A percentile compares a stretch with the other conserved stretches of the same genome.
Conservation (phyloP, 2,888 invertebrate species). For the Eumacrocentrus americanus region DNA sequence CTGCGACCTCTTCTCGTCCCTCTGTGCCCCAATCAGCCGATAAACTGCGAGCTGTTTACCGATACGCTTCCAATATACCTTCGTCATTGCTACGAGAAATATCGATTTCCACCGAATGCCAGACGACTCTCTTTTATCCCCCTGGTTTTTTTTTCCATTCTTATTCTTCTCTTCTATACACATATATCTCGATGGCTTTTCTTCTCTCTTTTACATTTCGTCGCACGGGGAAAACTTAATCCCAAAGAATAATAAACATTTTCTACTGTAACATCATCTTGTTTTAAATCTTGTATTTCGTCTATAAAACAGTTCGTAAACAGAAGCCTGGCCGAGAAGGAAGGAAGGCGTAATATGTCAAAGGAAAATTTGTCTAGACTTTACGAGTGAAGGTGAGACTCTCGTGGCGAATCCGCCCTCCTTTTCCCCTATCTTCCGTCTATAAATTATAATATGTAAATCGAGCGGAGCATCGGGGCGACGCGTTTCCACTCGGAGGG, state of each 20-base stretch:
- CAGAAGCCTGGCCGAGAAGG: no score
- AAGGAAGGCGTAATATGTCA: no score
- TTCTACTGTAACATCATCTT: no score
- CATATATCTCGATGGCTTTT: no score
- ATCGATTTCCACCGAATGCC: conserved; percentile 32
- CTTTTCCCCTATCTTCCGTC: conserved; percentile 19
- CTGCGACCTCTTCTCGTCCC: conserved; percentile 19
- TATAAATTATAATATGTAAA: conserved; percentile 32
- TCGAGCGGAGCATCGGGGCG: conserved; percentile 11
- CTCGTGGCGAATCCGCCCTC: not conserved
- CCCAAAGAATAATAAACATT: no score
- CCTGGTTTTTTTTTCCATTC: not conserved
- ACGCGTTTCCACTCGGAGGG: conserved; percentile 9
- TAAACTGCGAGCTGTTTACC: conserved; percentile 35
- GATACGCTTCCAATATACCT: conserved; percentile 33
- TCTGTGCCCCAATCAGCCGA: conserved; percentile 31
- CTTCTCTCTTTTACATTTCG: no score
- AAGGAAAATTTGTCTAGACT: no score
- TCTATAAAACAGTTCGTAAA: no score
- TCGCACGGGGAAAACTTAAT: no score
- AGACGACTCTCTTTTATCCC: conserved; percentile 29
- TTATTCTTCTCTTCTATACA: no score
- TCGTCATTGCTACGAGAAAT: conserved; percentile 32
- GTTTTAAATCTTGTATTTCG: no score
- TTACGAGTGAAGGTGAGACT: no score